Percentiles rank a stretch among this genome's conserved stretches.
These are phyloP conservation scores for Drosophila melanosoma DNA, from an alignment of 2,888 invertebrate genomes.

Conservation along the genomic window DNA sequence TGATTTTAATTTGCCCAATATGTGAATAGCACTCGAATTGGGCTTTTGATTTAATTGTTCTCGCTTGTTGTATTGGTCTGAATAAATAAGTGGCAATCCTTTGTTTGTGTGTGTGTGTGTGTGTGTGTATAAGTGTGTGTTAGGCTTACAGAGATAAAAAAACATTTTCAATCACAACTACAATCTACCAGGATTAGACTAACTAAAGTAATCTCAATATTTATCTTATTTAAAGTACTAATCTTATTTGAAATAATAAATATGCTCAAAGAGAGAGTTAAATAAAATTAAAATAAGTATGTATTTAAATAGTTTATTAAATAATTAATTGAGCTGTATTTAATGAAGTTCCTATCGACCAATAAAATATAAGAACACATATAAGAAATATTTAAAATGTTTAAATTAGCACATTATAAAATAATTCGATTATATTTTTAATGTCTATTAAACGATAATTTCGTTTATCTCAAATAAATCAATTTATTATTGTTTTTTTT, in stretches of 20 bases:
- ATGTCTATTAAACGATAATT: not conserved
- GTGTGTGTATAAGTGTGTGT: conserved; percentile 12
- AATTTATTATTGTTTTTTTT: not conserved
- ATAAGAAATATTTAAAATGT: not conserved
- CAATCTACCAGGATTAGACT: not conserved
- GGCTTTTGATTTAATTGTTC: conserved; percentile 65
- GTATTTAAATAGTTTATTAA: not conserved
- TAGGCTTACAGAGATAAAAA: not conserved
- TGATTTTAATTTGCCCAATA: conserved; percentile 66
- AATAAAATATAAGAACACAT: not conserved
- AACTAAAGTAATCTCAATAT: not conserved
- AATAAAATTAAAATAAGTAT: not conserved
- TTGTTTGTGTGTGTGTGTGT: not conserved
- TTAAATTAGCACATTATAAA: not conserved
- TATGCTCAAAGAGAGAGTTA: no score
- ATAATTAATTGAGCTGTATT: not conserved
- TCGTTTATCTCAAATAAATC: not conserved
- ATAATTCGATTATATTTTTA: not conserved
- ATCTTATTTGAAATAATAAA: no score
- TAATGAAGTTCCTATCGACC: not conserved
- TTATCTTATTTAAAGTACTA: not conserved
- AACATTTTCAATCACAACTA: not conserved
- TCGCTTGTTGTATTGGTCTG: conserved; percentile 52
- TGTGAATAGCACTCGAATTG: conserved; percentile 31
- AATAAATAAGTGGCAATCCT: conserved; percentile 63